Evolutionary conservation across 2,113 vertebrate species (phyloP), one percentile per base, ranked within the genome.

Genomic region (Solenodon paradoxus): DNA sequence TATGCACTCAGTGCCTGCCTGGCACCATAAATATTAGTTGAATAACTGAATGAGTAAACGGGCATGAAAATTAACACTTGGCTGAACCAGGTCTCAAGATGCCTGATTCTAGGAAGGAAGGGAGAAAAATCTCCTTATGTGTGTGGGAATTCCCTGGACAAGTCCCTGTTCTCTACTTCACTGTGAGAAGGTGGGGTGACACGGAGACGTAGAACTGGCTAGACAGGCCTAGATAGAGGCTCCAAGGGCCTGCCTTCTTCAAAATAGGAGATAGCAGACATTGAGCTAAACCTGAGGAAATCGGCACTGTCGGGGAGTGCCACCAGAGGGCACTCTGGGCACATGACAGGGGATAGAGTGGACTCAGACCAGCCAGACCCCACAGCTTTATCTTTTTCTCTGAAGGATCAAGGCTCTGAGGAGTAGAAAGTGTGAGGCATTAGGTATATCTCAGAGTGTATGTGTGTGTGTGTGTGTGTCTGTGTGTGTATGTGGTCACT

Each of bases 271-370:
- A 38, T 28, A 38, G 78, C 75, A 24, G 40, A 20, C 6, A 26
- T 28, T 5, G 28, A 24, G 49, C 35, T 9, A 32, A 59, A 24
- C 26, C 63, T 30, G 17, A 66, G 82, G 61, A 92, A 90, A 45
- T 10, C 0, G 4, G 32, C n/a, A 84, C 84, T 97, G 42, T 32
- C 59, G 28, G 9, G 1, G 38, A 96, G 3, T 47, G 66, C 97
- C 97, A 96, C 94, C 91, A 97, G 97, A 97, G 97, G 97, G 96
- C 97, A 88, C 88, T 66, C 96, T 90, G 72, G 51, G 92, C 47
- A 97, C 96, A 90, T n/a, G 30, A 59, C 79, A 91, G 88, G 47
- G 45, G 53, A 83, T 2, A 69, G 79, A 66, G 15, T 12, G 1
- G 0, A 0, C n/a, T 35, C 38, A 38, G 71, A 53, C 28, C 45